Evolutionary conservation across 1,140 invertebrate genomes (phyloP).

Genomic region (Leptopilina clavipes): DNA sequence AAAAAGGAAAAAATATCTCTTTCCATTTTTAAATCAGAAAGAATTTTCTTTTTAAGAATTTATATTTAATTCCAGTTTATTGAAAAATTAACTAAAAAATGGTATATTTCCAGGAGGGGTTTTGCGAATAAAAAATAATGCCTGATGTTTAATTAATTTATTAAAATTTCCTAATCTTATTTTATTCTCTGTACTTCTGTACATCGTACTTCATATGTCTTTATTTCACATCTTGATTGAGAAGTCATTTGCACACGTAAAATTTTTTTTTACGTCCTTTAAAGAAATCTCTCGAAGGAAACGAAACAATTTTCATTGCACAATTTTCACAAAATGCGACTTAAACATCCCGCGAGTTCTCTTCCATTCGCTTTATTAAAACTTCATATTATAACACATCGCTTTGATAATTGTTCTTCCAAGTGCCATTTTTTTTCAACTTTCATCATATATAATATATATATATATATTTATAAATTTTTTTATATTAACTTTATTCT

Average conservation of each 20-base stretch:
- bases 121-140: not conserved
- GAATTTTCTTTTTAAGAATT: not conserved
- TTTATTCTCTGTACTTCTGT: conserved; percentile 53
- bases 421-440: not conserved
- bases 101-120: not conserved
- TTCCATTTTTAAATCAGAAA: too few relatives aligned
- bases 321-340: conserved; percentile 24
- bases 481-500: not conserved
- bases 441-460: conserved; percentile 24
- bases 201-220: conserved; percentile 48
- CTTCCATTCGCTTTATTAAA: not conserved
- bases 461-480: conserved; percentile 9
- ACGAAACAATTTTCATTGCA: not conserved
- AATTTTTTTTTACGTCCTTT: conserved; percentile 7
- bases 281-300: conserved; percentile 14
- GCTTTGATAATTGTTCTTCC: conserved; percentile 10
- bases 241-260: not conserved
- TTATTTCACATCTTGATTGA: conserved; percentile 5
- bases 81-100: too few relatives aligned
- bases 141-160: conserved; percentile 59
- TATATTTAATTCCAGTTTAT: too few relatives aligned
- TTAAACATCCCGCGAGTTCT: conserved; percentile 9
- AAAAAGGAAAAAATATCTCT: too few relatives aligned
- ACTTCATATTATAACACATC: not conserved
- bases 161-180: conserved; percentile 66